Percentiles rank a stretch among this genome's conserved stretches.
phyloP scores from a whole-genome alignment of 2,888 invertebrate genomes.

The Norana najaformis region DNA sequence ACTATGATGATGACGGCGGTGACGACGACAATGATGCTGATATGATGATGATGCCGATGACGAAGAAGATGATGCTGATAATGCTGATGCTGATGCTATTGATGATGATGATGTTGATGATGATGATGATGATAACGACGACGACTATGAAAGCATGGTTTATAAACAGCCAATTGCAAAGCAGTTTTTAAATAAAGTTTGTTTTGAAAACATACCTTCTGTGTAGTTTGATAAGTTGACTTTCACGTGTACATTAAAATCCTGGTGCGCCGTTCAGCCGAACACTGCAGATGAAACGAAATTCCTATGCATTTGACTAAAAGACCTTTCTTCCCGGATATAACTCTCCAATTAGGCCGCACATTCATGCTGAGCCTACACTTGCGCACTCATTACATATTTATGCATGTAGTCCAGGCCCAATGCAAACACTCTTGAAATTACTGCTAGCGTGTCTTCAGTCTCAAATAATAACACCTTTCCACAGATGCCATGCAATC shows the following conservation, averaged over 20 bases:
- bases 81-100: background rate
- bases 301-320: background rate
- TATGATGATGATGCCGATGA: no score
- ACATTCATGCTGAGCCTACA: background rate
- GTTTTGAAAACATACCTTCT: background rate
- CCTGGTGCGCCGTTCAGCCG: background rate
- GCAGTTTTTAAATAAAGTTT: background rate
- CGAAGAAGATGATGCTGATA: background rate
- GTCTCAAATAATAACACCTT: background rate
- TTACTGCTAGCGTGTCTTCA: background rate
- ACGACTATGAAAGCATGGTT: background rate
- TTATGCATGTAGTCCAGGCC: background rate
- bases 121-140: background rate
- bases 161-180: background rate
- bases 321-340: background rate
- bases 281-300: constrained; percentile 1
- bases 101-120: background rate
- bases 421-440: background rate
- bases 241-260: background rate
- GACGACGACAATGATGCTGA: background rate
- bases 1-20: constrained; percentile 28
- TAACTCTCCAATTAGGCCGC: background rate
- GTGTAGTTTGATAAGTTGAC: background rate
- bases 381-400: background rate
- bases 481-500: background rate